These are phyloP conservation scores for Sarcophaga variegata DNA, from an alignment of 2,888 invertebrate species.

Conservation along the genomic window DNA sequence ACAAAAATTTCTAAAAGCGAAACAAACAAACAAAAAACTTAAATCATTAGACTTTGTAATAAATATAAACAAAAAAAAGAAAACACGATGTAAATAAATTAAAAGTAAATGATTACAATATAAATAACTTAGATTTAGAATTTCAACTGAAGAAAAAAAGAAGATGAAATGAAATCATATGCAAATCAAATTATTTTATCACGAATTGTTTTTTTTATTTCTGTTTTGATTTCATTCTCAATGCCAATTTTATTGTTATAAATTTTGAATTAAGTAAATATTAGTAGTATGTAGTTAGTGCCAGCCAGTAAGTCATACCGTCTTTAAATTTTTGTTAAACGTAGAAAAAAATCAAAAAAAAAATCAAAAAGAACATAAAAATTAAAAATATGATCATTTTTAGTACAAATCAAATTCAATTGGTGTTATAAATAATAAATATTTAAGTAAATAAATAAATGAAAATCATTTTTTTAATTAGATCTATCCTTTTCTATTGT, in stretches of 20 bases:
- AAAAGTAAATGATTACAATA: not conserved
- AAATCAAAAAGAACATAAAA: slow-evolving; percentile 1
- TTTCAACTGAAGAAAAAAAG: not conserved
- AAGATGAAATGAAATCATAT: not conserved
- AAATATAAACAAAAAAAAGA: slow-evolving; percentile 30
- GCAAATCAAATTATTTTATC: not conserved
- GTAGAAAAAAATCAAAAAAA: not conserved
- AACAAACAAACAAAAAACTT: slow-evolving; percentile 27
- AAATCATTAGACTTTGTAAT: slow-evolving; percentile 19
- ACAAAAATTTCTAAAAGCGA: not conserved
- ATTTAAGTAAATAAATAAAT: not conserved
- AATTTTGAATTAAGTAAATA: not conserved
- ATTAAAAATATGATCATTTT: slow-evolving; percentile 42
- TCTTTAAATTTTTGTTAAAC: not conserved
- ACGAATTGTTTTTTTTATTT: too few relatives aligned
- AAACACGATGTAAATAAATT: slow-evolving; percentile 23
- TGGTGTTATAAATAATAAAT: slow-evolving; percentile 30
- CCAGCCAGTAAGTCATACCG: not conserved
- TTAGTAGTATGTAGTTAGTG: slow-evolving; percentile 15
- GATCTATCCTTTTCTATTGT: slow-evolving; percentile 39
- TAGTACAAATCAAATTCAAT: slow-evolving; percentile 64
- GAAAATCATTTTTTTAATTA: slow-evolving; percentile 5
- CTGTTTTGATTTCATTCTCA: not conserved
- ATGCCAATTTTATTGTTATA: not conserved
- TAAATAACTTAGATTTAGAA: not conserved